Evolutionary conservation across 2,797 vertebrate species (phyloP).

Genomic region (Balearica regulorum): DNA sequence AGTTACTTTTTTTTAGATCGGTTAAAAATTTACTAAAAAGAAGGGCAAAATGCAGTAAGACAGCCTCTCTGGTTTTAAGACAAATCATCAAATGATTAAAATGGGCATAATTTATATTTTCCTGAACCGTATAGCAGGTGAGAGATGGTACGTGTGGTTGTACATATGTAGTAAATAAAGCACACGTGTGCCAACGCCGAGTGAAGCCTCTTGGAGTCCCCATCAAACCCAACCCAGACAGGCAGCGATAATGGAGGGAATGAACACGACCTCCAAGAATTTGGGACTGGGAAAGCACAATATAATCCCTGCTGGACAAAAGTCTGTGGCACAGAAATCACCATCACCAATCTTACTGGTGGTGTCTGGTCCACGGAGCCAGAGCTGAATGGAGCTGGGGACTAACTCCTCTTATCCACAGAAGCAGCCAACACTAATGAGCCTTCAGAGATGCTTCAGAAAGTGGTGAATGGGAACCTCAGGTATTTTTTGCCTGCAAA

Average conservation of each 20-base stretch:
- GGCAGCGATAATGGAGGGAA: background rate
- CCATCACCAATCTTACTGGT: background rate
- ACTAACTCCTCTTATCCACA: background rate
- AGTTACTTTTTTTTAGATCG: background rate
- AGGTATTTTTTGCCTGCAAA: background rate
- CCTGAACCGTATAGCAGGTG: background rate
- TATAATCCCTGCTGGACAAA: background rate
- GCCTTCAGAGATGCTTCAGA: background rate
- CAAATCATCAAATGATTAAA: background rate
- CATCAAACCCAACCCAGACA: background rate
- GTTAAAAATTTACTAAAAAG: background rate
- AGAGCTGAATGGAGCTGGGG: background rate
- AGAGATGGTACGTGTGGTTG: background rate
- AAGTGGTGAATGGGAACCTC: background rate
- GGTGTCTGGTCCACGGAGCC: background rate
- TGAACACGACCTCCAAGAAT: background rate
- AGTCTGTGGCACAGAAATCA: background rate
- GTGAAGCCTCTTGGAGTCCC: background rate
- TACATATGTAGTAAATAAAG: background rate
- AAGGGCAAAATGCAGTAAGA: accelerated
- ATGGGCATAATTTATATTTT: background rate
- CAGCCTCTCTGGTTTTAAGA: background rate
- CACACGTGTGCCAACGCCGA: background rate
- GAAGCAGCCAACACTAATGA: background rate
- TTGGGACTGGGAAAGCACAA: background rate